phyloP scores from a whole-genome alignment of 2,888 invertebrate species.

The Salticus scenicus region DNA sequence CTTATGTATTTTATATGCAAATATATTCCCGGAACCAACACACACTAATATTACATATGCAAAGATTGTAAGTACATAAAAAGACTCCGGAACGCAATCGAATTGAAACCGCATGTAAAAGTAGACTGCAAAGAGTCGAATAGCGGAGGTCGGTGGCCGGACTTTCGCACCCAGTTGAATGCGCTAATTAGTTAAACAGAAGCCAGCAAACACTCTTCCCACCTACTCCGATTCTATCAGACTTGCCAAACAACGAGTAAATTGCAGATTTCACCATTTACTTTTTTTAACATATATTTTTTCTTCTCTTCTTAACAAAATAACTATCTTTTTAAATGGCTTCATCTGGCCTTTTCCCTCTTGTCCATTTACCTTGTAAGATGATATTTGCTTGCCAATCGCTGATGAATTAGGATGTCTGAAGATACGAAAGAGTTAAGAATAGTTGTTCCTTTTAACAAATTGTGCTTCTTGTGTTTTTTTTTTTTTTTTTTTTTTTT shows the following conservation, averaged over 20 bases:
- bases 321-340: not conserved
- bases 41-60: too few relatives aligned
- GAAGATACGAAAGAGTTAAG: not conserved
- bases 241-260: not conserved
- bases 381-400: not conserved
- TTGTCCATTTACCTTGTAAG: not conserved
- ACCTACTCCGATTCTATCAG: not conserved
- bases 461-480: not conserved
- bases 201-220: not conserved
- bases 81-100: too few relatives aligned
- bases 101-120: too few relatives aligned
- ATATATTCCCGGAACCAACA: too few relatives aligned
- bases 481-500: not conserved
- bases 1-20: too few relatives aligned
- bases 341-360: not conserved
- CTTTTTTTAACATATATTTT: too few relatives aligned
- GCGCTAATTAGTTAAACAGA: conserved; percentile 3
- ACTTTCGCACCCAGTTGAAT: not conserved
- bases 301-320: too few relatives aligned
- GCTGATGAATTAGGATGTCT: not conserved
- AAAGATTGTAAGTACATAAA: too few relatives aligned
- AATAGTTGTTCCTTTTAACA: too few relatives aligned
- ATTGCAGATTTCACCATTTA: not conserved
- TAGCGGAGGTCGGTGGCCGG: not conserved
- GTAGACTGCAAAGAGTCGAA: too few relatives aligned